These are phyloP conservation scores for Rhynchomys soricoides DNA, from an alignment of 2,113 vertebrate species.

Conservation along the genomic window DNA sequence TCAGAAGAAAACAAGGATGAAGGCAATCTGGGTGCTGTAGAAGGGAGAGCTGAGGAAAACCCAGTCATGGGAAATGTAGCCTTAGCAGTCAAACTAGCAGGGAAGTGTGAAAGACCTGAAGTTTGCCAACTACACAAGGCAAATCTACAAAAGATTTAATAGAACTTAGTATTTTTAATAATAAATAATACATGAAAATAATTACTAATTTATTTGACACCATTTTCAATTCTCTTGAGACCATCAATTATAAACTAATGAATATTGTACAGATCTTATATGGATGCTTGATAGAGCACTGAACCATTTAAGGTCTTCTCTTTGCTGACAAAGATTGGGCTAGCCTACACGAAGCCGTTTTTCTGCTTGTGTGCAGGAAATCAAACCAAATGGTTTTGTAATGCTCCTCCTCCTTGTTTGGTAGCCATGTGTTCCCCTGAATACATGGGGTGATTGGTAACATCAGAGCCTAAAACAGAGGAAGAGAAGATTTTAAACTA, in stretches of 20 bases:
- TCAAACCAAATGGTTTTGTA: neutral
- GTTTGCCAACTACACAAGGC: neutral
- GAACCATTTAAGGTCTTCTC: neutral
- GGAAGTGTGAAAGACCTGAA: neutral
- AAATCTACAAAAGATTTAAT: constrained; percentile 16
- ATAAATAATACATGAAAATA: neutral
- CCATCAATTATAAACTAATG: neutral
- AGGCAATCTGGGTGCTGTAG: neutral
- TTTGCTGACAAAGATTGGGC: neutral
- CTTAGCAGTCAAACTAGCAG: neutral
- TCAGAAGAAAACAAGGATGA: neutral
- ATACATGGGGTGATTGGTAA: constrained; percentile 17
- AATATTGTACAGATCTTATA: neutral
- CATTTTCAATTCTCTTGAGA: neutral
- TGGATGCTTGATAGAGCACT: neutral
- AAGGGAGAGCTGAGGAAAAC: neutral
- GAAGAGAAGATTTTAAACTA: constrained; percentile 41
- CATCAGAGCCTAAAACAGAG: neutral
- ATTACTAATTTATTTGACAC: neutral
- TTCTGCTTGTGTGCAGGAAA: neutral
- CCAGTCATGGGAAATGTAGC: neutral
- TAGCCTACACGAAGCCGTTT: neutral
- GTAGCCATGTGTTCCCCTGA: neutral
- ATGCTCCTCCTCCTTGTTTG: neutral
- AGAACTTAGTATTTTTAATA: neutral